A percentile compares a stretch with the other conserved stretches of the same genome.
phyloP scores from a whole-genome alignment of 2,888 invertebrate species.

The Enchytraeus crypticus region DNA sequence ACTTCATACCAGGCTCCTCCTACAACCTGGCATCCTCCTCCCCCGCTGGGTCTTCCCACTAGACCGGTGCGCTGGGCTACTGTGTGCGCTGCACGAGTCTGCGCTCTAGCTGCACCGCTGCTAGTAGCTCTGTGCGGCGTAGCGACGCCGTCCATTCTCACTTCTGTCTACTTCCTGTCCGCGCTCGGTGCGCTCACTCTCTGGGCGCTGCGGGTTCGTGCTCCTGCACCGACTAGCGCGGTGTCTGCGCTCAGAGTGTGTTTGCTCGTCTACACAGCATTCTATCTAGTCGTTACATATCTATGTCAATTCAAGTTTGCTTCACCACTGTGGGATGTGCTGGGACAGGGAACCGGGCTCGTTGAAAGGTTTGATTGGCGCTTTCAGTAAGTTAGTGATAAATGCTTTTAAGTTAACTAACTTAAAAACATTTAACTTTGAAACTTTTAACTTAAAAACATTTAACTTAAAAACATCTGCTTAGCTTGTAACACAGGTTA shows the following conservation, averaged over 20 bases:
- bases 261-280: conserved; percentile 59
- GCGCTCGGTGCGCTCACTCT: conserved; percentile 71
- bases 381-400: too few species aligned
- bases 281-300: conserved; percentile 66
- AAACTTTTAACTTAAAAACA: too few species aligned
- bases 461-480: too few species aligned
- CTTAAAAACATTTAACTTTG: too few species aligned
- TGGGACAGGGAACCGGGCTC: background rate
- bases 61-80: background rate
- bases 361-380: background rate
- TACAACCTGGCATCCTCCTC: too few species aligned
- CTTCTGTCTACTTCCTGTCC: conserved; percentile 74
- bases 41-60: too few species aligned
- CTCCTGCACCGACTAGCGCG: conserved; percentile 67
- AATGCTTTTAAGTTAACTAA: too few species aligned
- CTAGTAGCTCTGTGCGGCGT: conserved; percentile 54
- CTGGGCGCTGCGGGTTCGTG: conserved; percentile 54
- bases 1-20: too few species aligned
- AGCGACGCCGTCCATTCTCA: conserved; percentile 71
- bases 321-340: conserved; percentile 57
- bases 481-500: too few species aligned
- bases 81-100: background rate
- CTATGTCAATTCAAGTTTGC: conserved; percentile 75
- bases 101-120: conserved; percentile 26
- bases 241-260: conserved; percentile 55